phyloP scores from a whole-genome alignment of 1,140 invertebrate genomes.

The Amyelois transitella region DNA sequence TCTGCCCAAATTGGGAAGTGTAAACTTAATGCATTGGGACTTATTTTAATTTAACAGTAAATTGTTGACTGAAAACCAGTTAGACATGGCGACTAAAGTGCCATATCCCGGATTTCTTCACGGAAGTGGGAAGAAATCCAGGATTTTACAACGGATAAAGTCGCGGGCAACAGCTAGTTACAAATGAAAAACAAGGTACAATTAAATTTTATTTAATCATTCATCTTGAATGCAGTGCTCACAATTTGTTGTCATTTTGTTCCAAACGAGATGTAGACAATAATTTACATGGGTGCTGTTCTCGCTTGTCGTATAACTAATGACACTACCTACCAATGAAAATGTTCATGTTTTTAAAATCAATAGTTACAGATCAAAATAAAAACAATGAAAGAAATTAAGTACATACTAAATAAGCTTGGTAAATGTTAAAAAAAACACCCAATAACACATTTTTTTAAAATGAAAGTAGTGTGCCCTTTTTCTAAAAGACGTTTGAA shows the following conservation, averaged over 20 bases:
- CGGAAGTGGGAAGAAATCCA: too few species aligned
- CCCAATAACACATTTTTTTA: neutral
- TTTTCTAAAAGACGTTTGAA: neutral
- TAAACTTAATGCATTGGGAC: too few species aligned
- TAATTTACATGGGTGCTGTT: conserved; percentile 37
- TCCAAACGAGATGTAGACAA: conserved; percentile 47
- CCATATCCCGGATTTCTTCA: too few species aligned
- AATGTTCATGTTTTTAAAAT: conserved; percentile 4
- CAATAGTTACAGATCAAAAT: conserved; percentile 3
- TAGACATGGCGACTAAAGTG: too few species aligned
- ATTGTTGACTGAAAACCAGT: too few species aligned
- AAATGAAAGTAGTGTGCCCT: neutral
- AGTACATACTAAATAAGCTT: conserved; percentile 36
- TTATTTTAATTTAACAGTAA: too few species aligned
- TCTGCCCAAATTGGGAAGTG: too few species aligned
- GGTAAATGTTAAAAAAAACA: neutral
- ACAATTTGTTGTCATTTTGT: conserved; percentile 51
- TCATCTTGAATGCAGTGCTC: conserved; percentile 47
- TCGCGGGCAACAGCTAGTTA: too few species aligned
- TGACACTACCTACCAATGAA: conserved; percentile 35
- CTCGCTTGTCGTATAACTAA: conserved; percentile 23
- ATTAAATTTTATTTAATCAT: conserved; percentile 58
- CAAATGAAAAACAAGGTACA: conserved; percentile 27
- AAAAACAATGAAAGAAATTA: conserved; percentile 21
- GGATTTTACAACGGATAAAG: too few species aligned